These are phyloP conservation scores for Spialia ferax DNA, from an alignment of 2,888 invertebrate species.

Conservation along the genomic window DNA sequence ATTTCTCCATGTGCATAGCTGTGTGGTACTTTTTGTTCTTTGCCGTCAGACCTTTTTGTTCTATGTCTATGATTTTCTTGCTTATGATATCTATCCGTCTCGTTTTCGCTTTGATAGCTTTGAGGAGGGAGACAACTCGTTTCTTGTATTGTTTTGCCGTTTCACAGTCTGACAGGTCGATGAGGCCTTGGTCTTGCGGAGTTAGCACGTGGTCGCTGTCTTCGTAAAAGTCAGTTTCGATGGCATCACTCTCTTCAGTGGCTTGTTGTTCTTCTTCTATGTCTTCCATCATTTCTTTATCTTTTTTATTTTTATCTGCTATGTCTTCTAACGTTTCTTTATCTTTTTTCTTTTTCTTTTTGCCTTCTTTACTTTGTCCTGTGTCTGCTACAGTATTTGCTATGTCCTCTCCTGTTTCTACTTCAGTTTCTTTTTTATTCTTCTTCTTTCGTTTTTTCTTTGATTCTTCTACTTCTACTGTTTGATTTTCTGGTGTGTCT, in stretches of 20 bases:
- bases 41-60: conserved; percentile 64
- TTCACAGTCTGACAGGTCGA: conserved; percentile 67
- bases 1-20: conserved; percentile 70
- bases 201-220: conserved; percentile 61
- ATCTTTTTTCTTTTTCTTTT: conserved; percentile 41
- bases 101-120: conserved; percentile 60
- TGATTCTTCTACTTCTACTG: conserved; percentile 36
- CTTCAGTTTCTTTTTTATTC: conserved; percentile 39
- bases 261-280: conserved; percentile 36
- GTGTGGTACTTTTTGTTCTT: conserved; percentile 71
- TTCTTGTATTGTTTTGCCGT: conserved; percentile 64
- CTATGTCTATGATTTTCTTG: conserved; percentile 64
- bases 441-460: conserved; percentile 42
- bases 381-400: neutral
- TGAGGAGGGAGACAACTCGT: conserved; percentile 60
- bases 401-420: conserved; percentile 37
- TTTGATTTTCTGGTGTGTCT: conserved; percentile 22
- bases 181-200: conserved; percentile 61
- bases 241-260: conserved; percentile 69
- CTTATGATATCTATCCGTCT: conserved; percentile 58
- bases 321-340: conserved; percentile 34
- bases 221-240: conserved; percentile 68
- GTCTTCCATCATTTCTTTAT: conserved; percentile 37
- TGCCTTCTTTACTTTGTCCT: conserved; percentile 38
- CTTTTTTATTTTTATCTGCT: too few relatives aligned